Percentiles rank a stretch among this genome's conserved stretches.
Conservation (phyloP, 2,888 invertebrate species). For the Drosophila basisetae region DNA sequence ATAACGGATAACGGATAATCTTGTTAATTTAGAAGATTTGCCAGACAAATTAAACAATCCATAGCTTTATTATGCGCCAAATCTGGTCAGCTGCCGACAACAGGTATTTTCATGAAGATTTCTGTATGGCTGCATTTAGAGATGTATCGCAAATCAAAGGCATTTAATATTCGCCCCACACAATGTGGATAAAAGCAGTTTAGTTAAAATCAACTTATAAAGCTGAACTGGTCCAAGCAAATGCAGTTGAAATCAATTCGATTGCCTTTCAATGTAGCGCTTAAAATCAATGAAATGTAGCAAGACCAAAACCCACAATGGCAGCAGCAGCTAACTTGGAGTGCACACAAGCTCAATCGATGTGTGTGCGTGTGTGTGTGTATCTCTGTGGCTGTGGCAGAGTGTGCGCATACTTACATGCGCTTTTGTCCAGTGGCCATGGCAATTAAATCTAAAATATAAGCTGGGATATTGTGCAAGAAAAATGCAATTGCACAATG, state of each 20-base stretch:
- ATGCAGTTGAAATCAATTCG: conserved; percentile 41
- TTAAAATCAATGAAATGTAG: conserved; percentile 70
- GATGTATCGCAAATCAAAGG: not conserved
- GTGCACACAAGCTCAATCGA: conserved; percentile 35
- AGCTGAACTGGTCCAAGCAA: conserved; percentile 14
- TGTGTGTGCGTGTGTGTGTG: not conserved
- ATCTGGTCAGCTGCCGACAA: not conserved
- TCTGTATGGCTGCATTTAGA: not conserved
- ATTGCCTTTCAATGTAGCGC: conserved; percentile 75
- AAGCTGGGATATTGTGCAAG: conserved; percentile 85
- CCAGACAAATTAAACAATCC: not conserved
- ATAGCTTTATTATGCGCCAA: not conserved
- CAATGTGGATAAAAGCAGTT: not conserved
- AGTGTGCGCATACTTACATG: conserved; percentile 82
- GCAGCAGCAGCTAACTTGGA: conserved; percentile 53
- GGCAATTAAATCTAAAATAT: conserved; percentile 85
- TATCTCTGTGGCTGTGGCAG: not conserved
- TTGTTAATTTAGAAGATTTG: not conserved
- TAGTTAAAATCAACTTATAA: not conserved
- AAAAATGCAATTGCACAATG: conserved; percentile 84
- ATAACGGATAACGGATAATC: too few species aligned
- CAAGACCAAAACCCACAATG: conserved; percentile 57
- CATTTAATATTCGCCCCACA: not conserved
- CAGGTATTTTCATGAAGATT: not conserved
- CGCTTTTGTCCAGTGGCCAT: conserved; percentile 85